Evolutionary conservation across 2,888 invertebrate genomes (phyloP).

Genomic region (Ormyrus labotus): DNA sequence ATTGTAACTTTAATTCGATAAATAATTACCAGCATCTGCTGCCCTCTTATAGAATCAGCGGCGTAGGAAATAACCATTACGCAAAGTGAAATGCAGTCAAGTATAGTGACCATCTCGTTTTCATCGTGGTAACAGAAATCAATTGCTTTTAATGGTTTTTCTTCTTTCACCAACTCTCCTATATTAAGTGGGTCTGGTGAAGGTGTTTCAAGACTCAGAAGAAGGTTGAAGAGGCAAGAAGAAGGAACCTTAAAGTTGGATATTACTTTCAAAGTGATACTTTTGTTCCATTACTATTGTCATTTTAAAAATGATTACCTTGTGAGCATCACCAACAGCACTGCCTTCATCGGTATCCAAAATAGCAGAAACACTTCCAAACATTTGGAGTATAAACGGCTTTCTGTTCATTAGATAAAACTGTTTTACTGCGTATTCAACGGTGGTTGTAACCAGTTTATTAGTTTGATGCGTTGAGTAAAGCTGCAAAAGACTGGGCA

Average conservation of each 20-base stretch:
- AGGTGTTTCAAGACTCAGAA: slow-evolving; percentile 94
- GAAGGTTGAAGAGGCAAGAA: slow-evolving; percentile 92
- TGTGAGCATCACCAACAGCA: slow-evolving; percentile 93
- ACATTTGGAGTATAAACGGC: slow-evolving; percentile 99
- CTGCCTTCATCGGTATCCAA: slow-evolving; percentile 93
- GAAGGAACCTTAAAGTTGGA: slow-evolving; percentile 84
- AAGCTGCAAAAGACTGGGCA: slow-evolving; percentile 97
- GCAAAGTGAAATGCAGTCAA: slow-evolving; percentile 98
- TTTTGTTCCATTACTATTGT: not conserved
- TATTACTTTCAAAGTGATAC: not conserved
- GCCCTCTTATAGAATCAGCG: slow-evolving; percentile 94
- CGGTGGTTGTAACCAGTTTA: slow-evolving; percentile 93
- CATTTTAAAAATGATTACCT: slow-evolving; percentile 77
- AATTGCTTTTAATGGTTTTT: slow-evolving; percentile 93
- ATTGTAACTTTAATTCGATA: not conserved
- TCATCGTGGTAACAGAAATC: slow-evolving; percentile 99
- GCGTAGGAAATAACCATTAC: slow-evolving; percentile 99
- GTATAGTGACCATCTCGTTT: slow-evolving; percentile 95
- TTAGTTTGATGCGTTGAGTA: slow-evolving; percentile 99
- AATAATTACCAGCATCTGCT: slow-evolving; percentile 88
- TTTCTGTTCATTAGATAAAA: slow-evolving; percentile 98
- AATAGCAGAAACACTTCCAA: slow-evolving; percentile 97
- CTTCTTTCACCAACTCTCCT: slow-evolving; percentile 92
- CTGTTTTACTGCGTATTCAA: slow-evolving; percentile 98
- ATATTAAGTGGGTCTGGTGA: slow-evolving; percentile 96